Conservation (phyloP, 2,888 invertebrate species). For the Sussaba pulchella region DNA sequence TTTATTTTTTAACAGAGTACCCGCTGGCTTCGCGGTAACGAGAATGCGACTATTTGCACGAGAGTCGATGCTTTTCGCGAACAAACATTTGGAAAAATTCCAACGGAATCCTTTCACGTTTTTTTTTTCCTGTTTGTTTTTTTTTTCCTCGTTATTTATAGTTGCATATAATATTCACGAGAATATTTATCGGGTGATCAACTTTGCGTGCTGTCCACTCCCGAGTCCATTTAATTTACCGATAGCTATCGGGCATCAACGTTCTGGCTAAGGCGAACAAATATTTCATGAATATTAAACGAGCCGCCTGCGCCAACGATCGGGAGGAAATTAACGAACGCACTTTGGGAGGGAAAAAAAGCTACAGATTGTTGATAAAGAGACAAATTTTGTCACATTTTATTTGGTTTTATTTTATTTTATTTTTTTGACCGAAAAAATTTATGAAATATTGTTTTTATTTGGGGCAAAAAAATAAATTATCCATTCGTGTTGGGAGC, state of each 20-base stretch:
- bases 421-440: no score
- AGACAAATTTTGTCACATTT: no score
- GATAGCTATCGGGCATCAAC: neutral
- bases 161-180: conserved; percentile 19
- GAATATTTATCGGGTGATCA: conserved; percentile 26
- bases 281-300: conserved; percentile 53
- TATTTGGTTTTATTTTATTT: no score
- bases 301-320: neutral
- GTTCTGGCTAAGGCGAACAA: conserved; percentile 5
- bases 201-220: conserved; percentile 4
- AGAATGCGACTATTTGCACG: no score
- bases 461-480: neutral
- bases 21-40: neutral
- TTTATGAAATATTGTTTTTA: no score
- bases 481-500: neutral
- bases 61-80: no score
- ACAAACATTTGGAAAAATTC: no score
- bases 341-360: neutral
- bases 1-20: conserved; percentile 15
- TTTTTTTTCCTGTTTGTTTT: no score
- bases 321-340: neutral
- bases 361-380: neutral
- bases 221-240: conserved; percentile 28
- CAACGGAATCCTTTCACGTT: no score
- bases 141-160: no score